These are phyloP conservation scores for Cryptus viduatorius DNA, from an alignment of 2,888 invertebrate genomes.

Conservation along the genomic window DNA sequence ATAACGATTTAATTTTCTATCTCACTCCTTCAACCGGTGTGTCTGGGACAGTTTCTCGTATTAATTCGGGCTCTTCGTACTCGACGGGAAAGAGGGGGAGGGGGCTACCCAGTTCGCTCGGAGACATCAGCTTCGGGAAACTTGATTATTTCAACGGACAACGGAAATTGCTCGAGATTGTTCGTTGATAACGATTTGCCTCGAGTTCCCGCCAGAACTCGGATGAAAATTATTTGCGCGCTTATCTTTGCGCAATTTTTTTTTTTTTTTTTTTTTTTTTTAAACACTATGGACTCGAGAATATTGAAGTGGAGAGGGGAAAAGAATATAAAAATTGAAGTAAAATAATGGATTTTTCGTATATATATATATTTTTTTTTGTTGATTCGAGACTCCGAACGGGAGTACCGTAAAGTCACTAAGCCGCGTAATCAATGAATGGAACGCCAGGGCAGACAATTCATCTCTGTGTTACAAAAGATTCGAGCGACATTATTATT, in stretches of 20 bases:
- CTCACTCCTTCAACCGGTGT: conserved; percentile 38
- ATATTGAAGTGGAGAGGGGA: neutral
- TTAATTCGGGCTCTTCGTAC: conserved; percentile 52
- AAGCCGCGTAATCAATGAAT: conserved; percentile 69
- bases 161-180: neutral
- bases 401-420: conserved; percentile 45
- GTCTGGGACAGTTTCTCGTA: conserved; percentile 50
- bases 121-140: conserved; percentile 16
- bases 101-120: conserved; percentile 21
- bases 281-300: too few relatives aligned
- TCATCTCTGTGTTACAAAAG: conserved; percentile 66
- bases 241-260: neutral
- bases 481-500: conserved; percentile 59
- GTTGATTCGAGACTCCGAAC: neutral
- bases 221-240: neutral
- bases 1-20: conserved; percentile 75
- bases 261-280: neutral
- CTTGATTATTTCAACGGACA: conserved; percentile 41
- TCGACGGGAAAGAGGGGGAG: neutral
- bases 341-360: conserved; percentile 57
- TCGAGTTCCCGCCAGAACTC: too few relatives aligned
- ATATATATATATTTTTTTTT: neutral
- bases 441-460: conserved; percentile 65
- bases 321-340: conserved; percentile 60
- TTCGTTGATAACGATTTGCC: conserved; percentile 10